Percentiles rank a stretch among this genome's conserved stretches.
Conservation (phyloP, 2,888 invertebrate species). For the Anodontia alba region DNA sequence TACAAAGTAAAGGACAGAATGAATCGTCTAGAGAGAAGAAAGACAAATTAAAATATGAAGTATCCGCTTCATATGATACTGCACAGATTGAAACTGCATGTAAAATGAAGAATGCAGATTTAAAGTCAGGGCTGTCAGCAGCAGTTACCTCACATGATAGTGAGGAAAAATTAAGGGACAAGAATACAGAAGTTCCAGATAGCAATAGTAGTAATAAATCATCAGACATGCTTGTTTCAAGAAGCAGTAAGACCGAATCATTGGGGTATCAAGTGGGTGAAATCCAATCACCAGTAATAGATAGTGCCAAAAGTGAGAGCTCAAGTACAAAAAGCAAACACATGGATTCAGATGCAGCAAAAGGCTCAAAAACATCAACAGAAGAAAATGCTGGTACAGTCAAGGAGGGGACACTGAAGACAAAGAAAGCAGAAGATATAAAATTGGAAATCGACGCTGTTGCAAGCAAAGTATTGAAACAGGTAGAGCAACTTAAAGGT, state of each 20-base stretch:
- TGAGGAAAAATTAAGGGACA: too few relatives aligned
- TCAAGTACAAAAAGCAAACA: background rate
- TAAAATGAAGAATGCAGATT: too few relatives aligned
- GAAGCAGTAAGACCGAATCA: background rate
- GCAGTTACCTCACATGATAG: too few relatives aligned
- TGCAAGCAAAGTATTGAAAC: conserved; percentile 3
- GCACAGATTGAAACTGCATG: too few relatives aligned
- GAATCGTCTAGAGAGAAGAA: too few relatives aligned
- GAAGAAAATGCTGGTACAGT: background rate
- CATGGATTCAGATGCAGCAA: background rate
- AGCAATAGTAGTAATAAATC: background rate
- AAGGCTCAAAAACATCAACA: background rate
- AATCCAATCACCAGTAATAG: background rate
- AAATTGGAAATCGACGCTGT: conserved; percentile 9
- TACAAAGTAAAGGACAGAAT: too few relatives aligned
- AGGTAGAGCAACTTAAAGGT: background rate
- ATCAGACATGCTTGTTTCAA: background rate
- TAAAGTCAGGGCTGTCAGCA: too few relatives aligned
- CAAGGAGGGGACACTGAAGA: background rate
- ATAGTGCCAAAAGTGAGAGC: background rate
- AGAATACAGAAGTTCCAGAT: background rate
- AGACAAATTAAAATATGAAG: too few relatives aligned
- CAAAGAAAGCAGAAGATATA: background rate
- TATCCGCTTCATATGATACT: too few relatives aligned
- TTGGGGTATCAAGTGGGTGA: background rate